These are phyloP conservation scores for Tridacna gigas DNA, from an alignment of 2,888 invertebrate species.

Conservation along the genomic window DNA sequence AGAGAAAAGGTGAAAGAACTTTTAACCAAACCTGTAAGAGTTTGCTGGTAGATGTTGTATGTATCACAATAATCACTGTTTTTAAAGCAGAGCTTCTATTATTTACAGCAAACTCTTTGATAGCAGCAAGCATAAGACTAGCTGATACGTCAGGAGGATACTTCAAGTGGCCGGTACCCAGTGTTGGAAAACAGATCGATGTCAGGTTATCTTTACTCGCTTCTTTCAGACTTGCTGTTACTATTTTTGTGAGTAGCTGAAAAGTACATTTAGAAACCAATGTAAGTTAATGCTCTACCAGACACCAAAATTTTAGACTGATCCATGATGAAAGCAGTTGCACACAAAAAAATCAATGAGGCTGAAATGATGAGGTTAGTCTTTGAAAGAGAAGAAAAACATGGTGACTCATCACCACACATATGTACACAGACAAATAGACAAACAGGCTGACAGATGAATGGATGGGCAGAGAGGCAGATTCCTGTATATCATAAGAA, in stretches of 20 bases:
- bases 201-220: slow-evolving; percentile 39
- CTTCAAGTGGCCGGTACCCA: slow-evolving; percentile 73
- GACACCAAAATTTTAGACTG: too few species aligned
- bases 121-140: slow-evolving; percentile 63
- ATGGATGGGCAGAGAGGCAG: too few species aligned
- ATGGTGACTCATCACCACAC: too few species aligned
- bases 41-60: slow-evolving; percentile 17
- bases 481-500: too few species aligned
- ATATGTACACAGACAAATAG: too few species aligned
- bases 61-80: slow-evolving; percentile 67
- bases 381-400: too few species aligned
- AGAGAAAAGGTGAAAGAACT: too few species aligned
- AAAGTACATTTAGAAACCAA: neutral
- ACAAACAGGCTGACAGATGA: too few species aligned
- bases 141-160: slow-evolving; percentile 67
- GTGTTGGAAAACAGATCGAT: slow-evolving; percentile 74
- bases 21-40: neutral
- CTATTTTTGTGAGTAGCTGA: neutral
- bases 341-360: too few species aligned
- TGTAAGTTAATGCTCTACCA: too few species aligned
- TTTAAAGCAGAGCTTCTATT: slow-evolving; percentile 50
- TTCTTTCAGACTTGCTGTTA: slow-evolving; percentile 1
- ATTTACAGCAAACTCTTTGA: slow-evolving; percentile 57
- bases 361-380: too few species aligned
- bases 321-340: too few species aligned